Evolutionary conservation across 2,113 vertebrate species (phyloP).

Genomic region (Apistogramma diplotaenia): DNA sequence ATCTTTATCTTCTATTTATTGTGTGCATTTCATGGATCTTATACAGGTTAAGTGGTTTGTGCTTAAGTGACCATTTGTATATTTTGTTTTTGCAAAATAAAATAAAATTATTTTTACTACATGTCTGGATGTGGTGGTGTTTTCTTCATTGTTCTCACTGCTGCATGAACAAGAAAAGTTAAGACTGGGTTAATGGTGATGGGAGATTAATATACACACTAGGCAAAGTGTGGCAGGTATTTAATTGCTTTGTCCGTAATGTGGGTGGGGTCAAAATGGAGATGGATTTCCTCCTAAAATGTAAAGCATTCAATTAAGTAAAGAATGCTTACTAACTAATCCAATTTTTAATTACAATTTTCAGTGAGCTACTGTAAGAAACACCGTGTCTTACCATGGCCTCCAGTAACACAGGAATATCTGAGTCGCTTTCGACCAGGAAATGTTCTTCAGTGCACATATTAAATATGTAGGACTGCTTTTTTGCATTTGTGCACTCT

Average conservation of each 20-base stretch:
- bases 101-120: slow-evolving; percentile 61
- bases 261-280: too few relatives aligned
- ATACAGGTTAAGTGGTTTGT: slow-evolving; percentile 55
- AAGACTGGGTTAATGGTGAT: neutral
- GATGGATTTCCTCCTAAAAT: neutral
- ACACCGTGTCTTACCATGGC: too few relatives aligned
- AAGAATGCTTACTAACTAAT: neutral
- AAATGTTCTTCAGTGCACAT: too few relatives aligned
- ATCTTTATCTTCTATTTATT: slow-evolving; percentile 65
- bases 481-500: too few relatives aligned
- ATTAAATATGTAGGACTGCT: too few relatives aligned
- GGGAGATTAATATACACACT: neutral
- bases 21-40: slow-evolving; percentile 56
- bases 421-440: too few relatives aligned
- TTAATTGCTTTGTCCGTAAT: neutral
- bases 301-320: neutral
- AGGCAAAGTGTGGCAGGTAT: too few relatives aligned
- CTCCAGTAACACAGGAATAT: too few relatives aligned
- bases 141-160: neutral
- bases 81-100: slow-evolving; percentile 65
- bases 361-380: too few relatives aligned
- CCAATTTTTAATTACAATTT: neutral
- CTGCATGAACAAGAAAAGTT: neutral
- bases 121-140: neutral
- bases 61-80: slow-evolving; percentile 40